Conservation (phyloP, 2,888 invertebrate genomes). For the Polia nebulosa region DNA sequence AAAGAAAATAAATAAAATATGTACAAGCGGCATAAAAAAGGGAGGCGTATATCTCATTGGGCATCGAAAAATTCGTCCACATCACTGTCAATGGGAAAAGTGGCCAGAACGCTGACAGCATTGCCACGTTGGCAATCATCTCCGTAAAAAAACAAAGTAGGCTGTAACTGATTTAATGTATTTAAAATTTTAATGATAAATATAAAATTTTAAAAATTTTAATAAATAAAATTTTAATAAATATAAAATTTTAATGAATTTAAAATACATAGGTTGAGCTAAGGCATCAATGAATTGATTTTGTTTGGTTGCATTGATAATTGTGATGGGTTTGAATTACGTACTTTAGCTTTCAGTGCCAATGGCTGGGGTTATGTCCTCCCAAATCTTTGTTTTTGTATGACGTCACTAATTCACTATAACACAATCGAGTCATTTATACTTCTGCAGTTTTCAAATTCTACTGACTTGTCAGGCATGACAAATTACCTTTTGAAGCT, state of each 20-base stretch:
- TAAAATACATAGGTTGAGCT: neutral
- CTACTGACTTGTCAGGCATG: neutral
- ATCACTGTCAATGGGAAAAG: no score
- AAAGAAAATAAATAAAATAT: no score
- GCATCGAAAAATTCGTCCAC: no score
- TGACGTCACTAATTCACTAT: neutral
- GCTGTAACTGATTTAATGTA: neutral
- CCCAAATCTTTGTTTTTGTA: neutral
- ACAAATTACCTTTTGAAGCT: neutral
- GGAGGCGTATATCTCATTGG: no score
- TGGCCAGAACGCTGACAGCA: no score
- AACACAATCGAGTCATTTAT: neutral
- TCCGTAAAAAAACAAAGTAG: neutral
- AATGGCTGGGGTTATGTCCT: neutral
- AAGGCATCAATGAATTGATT: neutral
- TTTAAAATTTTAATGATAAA: no score
- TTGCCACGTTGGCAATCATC: neutral
- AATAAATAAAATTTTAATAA: no score
- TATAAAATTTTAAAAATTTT: no score
- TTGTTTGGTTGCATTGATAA: neutral
- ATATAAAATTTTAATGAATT: no score
- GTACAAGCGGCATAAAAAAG: no score
- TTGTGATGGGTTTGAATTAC: neutral
- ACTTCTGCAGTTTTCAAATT: neutral
- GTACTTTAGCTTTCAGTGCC: neutral